Base-by-base conservation (phyloP, 2,888 invertebrate genomes). In the Caenorhabditis japonica region DNA sequence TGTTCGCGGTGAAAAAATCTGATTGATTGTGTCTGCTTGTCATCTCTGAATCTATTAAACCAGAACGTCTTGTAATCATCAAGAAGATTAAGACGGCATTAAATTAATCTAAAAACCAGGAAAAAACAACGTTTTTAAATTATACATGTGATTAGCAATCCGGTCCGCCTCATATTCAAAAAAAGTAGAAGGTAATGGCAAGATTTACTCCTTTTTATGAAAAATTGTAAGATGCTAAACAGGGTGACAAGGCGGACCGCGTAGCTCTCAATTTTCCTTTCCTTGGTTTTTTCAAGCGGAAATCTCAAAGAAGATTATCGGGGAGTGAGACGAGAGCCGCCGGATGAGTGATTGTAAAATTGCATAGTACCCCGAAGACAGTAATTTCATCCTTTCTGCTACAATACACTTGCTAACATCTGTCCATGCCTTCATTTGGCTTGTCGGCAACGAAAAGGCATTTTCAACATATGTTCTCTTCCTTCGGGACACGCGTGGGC, bases 361-460 rank as follows among this genome's bases (percentile, higher is more conserved):
- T 66, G 66, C 56, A 56, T 55, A 56, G 41, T 49, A 12, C 36
- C 7, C 10, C 44, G 36, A 55, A 43, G 66, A 66, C 66, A 56
- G 66, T 66, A 66, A 66, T 66, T 66, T 49, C 56, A 56, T 66
- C 66, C 49, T 51, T 49, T 49, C 56, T 56, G 56, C 43, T 53
- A 66, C 56, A 66, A 66, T 58, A 51, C 64, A 62, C 53, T 49
- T 49, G 55, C 43, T n/a, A 69, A 69, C 69, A 70, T 70, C 69
- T 70, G 69, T 51, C 69, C 21, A 23, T 46, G 21, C 36, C 47
- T 47, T 38, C 39, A 21, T 27, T 56, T 46, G 41, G 34, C 36
- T 46, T 58, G 23, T 44, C 36, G 44, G 34, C 27, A 46, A n/a
- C 43, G 39, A 43, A 56, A 56, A 58, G 25, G 47, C 43, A 25